phyloP scores from a whole-genome alignment of 53 echinoderm and acorn worm species.

The Astropecten irregularis region DNA sequence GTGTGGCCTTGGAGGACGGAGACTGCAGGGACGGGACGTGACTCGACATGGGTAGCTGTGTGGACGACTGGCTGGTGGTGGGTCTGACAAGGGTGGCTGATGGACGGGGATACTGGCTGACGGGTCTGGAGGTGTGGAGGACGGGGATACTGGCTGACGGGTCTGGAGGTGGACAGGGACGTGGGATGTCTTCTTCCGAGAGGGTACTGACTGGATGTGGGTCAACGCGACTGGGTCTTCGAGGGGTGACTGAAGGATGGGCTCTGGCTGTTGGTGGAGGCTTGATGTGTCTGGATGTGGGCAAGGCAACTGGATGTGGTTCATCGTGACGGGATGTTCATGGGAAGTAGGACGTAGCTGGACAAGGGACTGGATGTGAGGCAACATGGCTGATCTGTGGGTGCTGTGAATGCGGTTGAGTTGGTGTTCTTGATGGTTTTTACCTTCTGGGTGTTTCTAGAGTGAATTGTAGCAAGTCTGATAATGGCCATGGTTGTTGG shows the following conservation, averaged over 20 bases:
- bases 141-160: too few species aligned
- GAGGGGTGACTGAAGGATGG: too few species aligned
- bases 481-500: too few species aligned
- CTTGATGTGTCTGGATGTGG: not conserved
- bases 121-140: not conserved
- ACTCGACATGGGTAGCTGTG: not conserved
- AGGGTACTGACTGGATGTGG: not conserved
- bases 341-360: too few species aligned
- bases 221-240: too few species aligned
- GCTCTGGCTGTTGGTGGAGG: too few species aligned
- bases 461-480: too few species aligned
- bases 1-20: not conserved
- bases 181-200: not conserved
- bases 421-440: too few species aligned
- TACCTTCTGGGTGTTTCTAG: too few species aligned
- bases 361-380: too few species aligned
- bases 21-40: not conserved
- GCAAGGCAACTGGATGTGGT: not conserved
- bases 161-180: not conserved
- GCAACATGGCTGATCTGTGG: not conserved
- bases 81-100: not conserved
- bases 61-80: not conserved
- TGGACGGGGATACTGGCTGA: too few species aligned
- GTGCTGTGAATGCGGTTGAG: too few species aligned
- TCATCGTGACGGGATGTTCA: not conserved